Conservation (phyloP, 2,797 vertebrate species). For the Tragelaphus eurycerus region DNA sequence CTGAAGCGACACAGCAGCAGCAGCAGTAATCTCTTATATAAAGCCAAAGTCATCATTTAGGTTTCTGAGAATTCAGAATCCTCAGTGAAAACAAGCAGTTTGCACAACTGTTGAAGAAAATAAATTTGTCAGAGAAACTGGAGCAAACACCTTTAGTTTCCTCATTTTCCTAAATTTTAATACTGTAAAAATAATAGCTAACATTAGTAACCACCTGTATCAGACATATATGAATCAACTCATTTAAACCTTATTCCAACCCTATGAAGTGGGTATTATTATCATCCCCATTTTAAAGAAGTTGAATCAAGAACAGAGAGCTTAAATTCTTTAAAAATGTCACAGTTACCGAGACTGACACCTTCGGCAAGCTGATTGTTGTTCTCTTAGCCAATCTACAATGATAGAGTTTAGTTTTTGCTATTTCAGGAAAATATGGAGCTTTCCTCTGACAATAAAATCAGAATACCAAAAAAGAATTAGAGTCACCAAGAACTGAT, state of each 20-base stretch:
- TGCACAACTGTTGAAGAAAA: slow-evolving; percentile 29
- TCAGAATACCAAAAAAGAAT: background rate
- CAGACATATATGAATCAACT: background rate
- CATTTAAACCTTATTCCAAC: slow-evolving; percentile 7
- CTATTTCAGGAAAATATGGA: background rate
- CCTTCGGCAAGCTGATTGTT: background rate
- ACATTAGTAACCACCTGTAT: background rate
- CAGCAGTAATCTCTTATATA: background rate
- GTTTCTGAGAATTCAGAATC: background rate
- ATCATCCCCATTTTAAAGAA: background rate
- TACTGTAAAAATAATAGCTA: slow-evolving; percentile 2
- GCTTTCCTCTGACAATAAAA: slow-evolving; percentile 11
- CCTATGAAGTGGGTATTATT: background rate
- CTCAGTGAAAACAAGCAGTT: background rate
- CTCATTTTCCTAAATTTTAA: slow-evolving; percentile 22
- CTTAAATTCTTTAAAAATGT: slow-evolving; percentile 24
- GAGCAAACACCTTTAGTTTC: background rate
- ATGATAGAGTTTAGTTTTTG: slow-evolving; percentile 8
- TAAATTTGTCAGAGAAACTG: background rate
- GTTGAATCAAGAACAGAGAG: background rate
- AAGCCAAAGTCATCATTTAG: slow-evolving; percentile 15
- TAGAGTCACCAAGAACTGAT: background rate
- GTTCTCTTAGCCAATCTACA: background rate
- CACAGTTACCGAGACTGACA: background rate
- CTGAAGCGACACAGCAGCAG: too few relatives aligned